Percentiles rank a stretch among this genome's conserved stretches.
phyloP scores from a whole-genome alignment of 2,113 vertebrate genomes.

The Dromaius novaehollandiae region DNA sequence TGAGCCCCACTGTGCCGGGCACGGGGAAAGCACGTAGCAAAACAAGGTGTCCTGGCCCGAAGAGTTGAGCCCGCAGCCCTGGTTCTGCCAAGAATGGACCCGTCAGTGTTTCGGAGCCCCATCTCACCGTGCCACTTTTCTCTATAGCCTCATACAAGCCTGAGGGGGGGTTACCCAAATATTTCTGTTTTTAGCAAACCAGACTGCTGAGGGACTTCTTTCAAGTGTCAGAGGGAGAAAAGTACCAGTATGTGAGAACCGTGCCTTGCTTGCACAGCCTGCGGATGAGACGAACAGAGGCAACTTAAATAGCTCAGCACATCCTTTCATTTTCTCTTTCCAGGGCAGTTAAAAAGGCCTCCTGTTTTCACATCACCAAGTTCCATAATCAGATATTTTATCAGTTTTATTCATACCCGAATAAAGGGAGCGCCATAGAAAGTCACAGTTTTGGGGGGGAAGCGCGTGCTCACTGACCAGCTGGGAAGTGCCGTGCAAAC shows the following conservation, averaged over 20 bases:
- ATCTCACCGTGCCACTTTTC: not conserved
- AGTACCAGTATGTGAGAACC: not conserved
- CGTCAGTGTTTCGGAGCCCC: not conserved
- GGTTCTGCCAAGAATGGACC: not conserved
- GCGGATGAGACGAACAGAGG: not conserved
- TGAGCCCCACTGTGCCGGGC: not conserved
- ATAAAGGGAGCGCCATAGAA: not conserved
- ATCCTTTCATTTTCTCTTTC: not conserved
- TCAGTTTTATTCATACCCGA: not conserved
- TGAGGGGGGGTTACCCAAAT: not conserved
- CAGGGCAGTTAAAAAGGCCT: not conserved
- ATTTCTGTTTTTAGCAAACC: not conserved
- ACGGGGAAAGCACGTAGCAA: not conserved
- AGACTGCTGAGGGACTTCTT: not conserved
- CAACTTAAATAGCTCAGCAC: not conserved
- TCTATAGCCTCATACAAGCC: not conserved
- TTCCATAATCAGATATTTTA: not conserved
- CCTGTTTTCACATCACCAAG: not conserved
- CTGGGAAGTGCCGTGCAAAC: not conserved
- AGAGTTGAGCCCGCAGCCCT: not conserved
- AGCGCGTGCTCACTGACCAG: too few species aligned
- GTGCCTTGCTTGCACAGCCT: not conserved
- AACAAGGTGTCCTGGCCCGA: not conserved
- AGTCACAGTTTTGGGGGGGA: not conserved
- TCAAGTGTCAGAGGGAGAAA: not conserved